A percentile compares a stretch with the other conserved stretches of the same genome.
phyloP scores from a whole-genome alignment of 92 coral and sea anemone species.

The Epizoanthus fatuus region DNA sequence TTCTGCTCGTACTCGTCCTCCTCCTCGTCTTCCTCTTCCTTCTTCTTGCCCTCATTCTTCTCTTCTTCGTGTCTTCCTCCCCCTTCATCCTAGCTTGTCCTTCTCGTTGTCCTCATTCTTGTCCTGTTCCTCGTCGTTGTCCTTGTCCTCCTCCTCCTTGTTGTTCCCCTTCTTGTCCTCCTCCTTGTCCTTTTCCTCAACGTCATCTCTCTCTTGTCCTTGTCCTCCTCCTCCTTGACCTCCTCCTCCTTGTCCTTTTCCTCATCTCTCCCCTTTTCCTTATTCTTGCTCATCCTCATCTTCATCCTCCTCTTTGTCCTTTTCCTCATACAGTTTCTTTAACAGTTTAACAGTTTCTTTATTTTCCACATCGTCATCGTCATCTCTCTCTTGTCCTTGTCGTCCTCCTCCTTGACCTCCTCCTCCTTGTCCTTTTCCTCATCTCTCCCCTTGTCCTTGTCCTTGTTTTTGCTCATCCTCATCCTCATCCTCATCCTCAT shows the following conservation, averaged over 20 bases:
- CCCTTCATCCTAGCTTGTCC: too few relatives aligned
- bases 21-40: too few relatives aligned
- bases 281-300: background rate
- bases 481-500: background rate
- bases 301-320: background rate
- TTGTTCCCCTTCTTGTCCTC: background rate
- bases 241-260: background rate
- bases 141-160: background rate
- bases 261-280: background rate
- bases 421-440: background rate
- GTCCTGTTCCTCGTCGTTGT: background rate
- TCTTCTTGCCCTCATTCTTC: too few relatives aligned
- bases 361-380: too few relatives aligned
- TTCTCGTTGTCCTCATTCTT: background rate
- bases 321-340: background rate
- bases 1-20: too few relatives aligned
- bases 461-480: background rate
- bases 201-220: background rate
- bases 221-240: background rate
- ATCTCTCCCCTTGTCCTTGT: background rate
- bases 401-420: background rate
- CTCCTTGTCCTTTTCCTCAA: background rate
- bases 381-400: background rate
- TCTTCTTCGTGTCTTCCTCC: too few relatives aligned
- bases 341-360: too few relatives aligned